These are phyloP conservation scores for Channa maculata DNA, from an alignment of 2,113 vertebrate genomes.

Conservation along the genomic window DNA sequence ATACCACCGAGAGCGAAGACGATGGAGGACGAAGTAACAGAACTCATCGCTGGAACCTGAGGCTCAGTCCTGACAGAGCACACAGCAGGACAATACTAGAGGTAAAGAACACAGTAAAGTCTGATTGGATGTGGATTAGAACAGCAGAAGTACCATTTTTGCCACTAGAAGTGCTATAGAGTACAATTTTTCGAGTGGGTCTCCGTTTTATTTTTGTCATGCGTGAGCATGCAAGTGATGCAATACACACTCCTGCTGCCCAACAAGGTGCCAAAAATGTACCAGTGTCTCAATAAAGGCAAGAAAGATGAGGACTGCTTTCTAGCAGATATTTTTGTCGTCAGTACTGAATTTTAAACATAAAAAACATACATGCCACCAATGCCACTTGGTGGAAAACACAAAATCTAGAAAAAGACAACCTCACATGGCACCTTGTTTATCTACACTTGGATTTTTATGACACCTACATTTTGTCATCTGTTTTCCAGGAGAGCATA, in stretches of 20 bases:
- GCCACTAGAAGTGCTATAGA: neutral
- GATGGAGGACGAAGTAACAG: conserved; percentile 80
- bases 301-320: no score
- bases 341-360: no score
- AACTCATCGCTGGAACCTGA: conserved; percentile 83
- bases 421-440: no score
- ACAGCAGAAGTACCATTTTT: neutral
- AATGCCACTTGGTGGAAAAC: no score
- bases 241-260: neutral
- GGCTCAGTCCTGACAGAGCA: conserved; percentile 80
- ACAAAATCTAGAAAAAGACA: no score
- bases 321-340: no score
- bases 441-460: no score
- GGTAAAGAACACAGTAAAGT: conserved; percentile 54
- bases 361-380: no score
- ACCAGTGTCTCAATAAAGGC: no score
- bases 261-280: no score
- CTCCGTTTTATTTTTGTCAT: neutral
- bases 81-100: conserved; percentile 82
- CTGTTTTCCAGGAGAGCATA: conserved; percentile 79
- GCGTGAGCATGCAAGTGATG: neutral
- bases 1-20: conserved; percentile 86
- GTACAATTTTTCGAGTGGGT: neutral
- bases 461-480: neutral
- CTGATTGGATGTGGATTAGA: no score